Conservation (phyloP, 2,113 vertebrate genomes). For the Corythornis vintsioides region DNA sequence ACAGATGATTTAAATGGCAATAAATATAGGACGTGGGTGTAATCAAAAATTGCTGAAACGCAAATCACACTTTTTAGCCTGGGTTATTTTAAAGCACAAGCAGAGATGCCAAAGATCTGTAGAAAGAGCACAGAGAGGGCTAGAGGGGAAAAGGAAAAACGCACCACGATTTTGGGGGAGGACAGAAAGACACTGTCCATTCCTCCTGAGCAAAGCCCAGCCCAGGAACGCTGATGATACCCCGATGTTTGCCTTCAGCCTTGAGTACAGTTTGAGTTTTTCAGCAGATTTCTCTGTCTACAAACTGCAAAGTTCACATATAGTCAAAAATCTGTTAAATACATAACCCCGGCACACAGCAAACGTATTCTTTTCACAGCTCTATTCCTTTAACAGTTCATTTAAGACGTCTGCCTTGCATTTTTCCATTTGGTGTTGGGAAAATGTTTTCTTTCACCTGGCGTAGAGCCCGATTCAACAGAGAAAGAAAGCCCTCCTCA, state of each 20-base stretch:
- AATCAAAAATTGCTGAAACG: conserved; percentile 67
- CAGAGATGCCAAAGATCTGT: conserved; percentile 58
- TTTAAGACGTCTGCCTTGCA: conserved; percentile 47
- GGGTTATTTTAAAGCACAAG: conserved; percentile 63
- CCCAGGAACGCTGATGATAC: background rate
- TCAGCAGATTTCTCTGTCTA: conserved; percentile 5
- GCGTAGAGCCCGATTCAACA: conserved; percentile 50
- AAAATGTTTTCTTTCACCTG: conserved; percentile 68
- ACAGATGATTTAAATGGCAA: conserved; percentile 72
- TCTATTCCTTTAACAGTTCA: conserved; percentile 62
- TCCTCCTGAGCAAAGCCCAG: conserved; percentile 3
- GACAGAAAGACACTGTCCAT: background rate
- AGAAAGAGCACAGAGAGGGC: conserved; percentile 3
- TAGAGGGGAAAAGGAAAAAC: background rate
- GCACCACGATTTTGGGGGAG: background rate
- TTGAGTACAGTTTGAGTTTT: background rate
- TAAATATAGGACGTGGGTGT: conserved; percentile 72
- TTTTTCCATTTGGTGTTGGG: conserved; percentile 61
- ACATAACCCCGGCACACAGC: conserved; percentile 19
- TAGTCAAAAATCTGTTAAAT: conserved; percentile 60
- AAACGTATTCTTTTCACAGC: conserved; percentile 57
- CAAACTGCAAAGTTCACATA: background rate
- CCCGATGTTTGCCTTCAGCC: background rate
- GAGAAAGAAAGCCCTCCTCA: conserved; percentile 24
- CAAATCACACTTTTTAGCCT: conserved; percentile 49